Base-by-base conservation (phyloP, 1,140 invertebrate species). In the Frieseomelitta varia region DNA sequence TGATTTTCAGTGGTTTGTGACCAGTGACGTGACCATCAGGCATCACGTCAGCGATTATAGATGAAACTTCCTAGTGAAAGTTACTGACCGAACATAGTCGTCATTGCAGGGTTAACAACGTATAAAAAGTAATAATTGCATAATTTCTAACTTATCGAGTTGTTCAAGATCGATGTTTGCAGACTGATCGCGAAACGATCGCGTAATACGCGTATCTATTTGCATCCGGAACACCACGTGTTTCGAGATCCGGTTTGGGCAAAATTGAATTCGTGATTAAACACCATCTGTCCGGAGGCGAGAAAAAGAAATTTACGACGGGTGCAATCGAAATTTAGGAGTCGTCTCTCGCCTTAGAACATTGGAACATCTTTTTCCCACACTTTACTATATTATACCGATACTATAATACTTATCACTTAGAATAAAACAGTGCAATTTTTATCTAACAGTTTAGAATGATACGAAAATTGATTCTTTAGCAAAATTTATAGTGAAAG, bases 171-270 rank as follows among this genome's bases (percentile, higher is more conserved):
- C 47, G n/a, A 77, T 14, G 14, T 24, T 77, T 47, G 58, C n/a
- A 3, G 10, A 27, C 39, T 27, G 34, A 39, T 77, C 58, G 27
- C 34, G 56, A 39, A 61, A 63, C 34, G 24, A 75, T 39, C 39
- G 74, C 56, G 34, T 63, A 65, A 47, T 15, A 24, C 24, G 61
- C 53, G 63, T 68, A 63, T 65, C 73, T 39, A 34, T 34, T 76
- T 39, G 56, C 61, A 17, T n/a, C 39, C 61, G 75, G 56, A 85
- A 53, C 79, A 58, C 87, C 87, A 88, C 84, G 86, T 88, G 87
- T 65, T n/a, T 78, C 75, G 76, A 69, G 56, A 88, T 85, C 87
- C 87, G 86, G 87, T 88, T 88, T 82, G 75, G 51, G 76, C 58
- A 55, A 65, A 88, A 88, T 65, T 88, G 75, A 84, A 81, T 88